Evolutionary conservation across 2,797 vertebrate species (phyloP).

Genomic region (Coreius guichenoti): DNA sequence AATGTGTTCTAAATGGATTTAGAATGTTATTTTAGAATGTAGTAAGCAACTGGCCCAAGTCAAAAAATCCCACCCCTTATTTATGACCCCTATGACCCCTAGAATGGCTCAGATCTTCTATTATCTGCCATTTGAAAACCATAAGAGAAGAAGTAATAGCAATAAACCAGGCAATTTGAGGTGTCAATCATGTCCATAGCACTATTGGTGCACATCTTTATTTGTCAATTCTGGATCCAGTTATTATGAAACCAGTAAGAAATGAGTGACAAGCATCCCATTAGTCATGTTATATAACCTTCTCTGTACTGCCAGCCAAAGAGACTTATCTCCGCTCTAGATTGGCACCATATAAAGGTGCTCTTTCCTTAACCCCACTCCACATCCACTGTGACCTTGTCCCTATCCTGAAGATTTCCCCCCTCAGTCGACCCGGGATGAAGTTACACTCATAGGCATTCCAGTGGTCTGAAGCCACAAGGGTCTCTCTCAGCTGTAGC

Average conservation of each 20-base stretch:
- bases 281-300: neutral
- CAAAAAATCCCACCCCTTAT: neutral
- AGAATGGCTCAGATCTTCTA: neutral
- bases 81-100: neutral
- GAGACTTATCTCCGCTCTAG: neutral
- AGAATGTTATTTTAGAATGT: neutral
- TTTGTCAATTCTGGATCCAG: neutral
- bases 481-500: constrained; percentile 15
- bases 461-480: constrained; percentile 6
- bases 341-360: neutral
- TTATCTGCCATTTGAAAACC: neutral
- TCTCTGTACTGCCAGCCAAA: neutral
- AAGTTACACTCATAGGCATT: constrained; percentile 43
- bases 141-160: neutral
- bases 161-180: neutral
- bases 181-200: neutral
- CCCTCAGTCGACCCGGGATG: constrained; percentile 22
- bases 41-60: neutral
- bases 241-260: neutral
- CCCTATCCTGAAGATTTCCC: constrained; percentile 1
- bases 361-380: neutral
- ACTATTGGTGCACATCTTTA: neutral
- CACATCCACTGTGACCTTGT: constrained; percentile 14
- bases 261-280: constrained; percentile 7
- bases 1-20: neutral